These are phyloP conservation scores for Oscheius myriophilus DNA, from an alignment of 2,888 invertebrate species.

Conservation along the genomic window DNA sequence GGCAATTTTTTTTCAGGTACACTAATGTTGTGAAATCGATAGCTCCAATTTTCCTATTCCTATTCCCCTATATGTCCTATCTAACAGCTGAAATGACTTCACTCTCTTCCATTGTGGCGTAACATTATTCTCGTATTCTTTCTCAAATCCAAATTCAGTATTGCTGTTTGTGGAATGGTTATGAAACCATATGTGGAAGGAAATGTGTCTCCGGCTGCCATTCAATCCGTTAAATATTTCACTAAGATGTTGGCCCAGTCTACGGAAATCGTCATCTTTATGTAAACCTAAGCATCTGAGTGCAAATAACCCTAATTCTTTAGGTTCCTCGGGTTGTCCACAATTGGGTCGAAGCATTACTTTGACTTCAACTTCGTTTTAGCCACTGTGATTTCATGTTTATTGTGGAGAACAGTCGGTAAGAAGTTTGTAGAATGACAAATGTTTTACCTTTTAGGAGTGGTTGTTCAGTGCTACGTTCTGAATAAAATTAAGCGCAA, in stretches of 20 bases:
- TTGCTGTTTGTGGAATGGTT: slow-evolving; percentile 96
- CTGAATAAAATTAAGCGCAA: slow-evolving; percentile 85
- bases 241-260: slow-evolving; percentile 98
- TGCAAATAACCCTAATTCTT: slow-evolving; percentile 6
- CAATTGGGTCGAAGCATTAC: slow-evolving; percentile 74
- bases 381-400: background rate
- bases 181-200: slow-evolving; percentile 99
- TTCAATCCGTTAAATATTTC: slow-evolving; percentile 96
- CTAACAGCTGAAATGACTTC: slow-evolving; percentile 96
- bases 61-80: slow-evolving; percentile 95
- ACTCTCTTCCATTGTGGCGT: slow-evolving; percentile 97
- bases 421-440: background rate
- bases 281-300: slow-evolving; percentile 13
- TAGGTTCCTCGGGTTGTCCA: slow-evolving; percentile 14
- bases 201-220: slow-evolving; percentile 95
- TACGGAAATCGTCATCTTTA: slow-evolving; percentile 84
- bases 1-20: slow-evolving; percentile 75
- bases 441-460: slow-evolving; percentile 78
- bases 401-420: slow-evolving; percentile 4
- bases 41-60: slow-evolving; percentile 96
- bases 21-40: slow-evolving; percentile 89
- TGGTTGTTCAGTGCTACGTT: slow-evolving; percentile 86
- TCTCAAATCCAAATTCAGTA: slow-evolving; percentile 76
- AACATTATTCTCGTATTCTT: slow-evolving; percentile 45
- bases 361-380: background rate